Base-by-base conservation (phyloP, 2,797 vertebrate species). In the Brotula barbata region DNA sequence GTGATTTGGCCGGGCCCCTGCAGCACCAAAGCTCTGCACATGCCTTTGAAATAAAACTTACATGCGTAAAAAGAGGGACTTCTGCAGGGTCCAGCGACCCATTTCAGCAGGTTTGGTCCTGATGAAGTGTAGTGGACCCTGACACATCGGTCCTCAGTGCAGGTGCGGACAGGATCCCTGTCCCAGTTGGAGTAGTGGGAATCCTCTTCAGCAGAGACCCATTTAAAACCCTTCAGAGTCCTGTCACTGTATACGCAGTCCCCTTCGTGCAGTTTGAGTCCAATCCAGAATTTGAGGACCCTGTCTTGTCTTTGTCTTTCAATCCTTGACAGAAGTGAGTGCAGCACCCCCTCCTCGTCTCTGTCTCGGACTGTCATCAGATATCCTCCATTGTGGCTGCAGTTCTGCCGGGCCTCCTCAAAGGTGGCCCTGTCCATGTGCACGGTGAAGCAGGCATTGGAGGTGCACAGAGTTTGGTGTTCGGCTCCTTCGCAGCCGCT, bases 151-250 rank as follows among this genome's bases (percentile, higher is more conserved):
- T 81, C 78, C 21, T 76, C 56, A 2, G 64, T 80, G 68, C 92
- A 93, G 1, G 91, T 92, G 39, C 14, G 2, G 7, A 1, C 17
- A 1, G 91, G 91, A 16, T 89, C 81, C 20, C 57, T 73, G 13
- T 52, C 68, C 92, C 92, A 92, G 68, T 89, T 90, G 50, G 89
- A 85, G 70, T 87, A 90, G 10, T 62, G 31, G n/a, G 87, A 84
- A 0, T 86, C 58, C 5, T 39, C 8, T 3, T 68, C 42, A 8
- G 74, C 83, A 5, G 84, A 74, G 1, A 74, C 59, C 92, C 92
- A 93, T 42, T 71, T 81, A 60, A 92, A 93, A 3, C 92, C 91
- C 48, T 21, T 68, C 11, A 92, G 79, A 6, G 36, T 12, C 21
- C 50, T 23, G 1, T 36, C 25, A 1, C 34, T 0, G 3, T 56